Evolutionary conservation across 2,113 vertebrate species (phyloP).

Genomic region (Melanocharis versteri): DNA sequence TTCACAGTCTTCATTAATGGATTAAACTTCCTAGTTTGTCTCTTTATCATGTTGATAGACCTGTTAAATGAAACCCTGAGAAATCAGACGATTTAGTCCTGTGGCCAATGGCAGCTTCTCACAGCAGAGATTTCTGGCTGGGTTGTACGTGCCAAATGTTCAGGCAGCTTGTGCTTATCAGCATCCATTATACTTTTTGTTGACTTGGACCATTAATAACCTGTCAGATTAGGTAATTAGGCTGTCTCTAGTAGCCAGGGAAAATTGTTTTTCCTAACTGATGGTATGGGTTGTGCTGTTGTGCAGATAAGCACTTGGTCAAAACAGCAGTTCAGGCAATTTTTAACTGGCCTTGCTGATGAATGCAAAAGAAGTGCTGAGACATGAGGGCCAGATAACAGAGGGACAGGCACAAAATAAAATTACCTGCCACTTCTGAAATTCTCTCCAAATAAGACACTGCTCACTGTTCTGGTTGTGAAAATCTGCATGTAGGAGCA

Average conservation of each 20-base stretch:
- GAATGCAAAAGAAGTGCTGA: conserved; percentile 54
- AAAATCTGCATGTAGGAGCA: background rate
- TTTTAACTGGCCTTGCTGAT: conserved; percentile 61
- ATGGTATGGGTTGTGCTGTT: conserved; percentile 72
- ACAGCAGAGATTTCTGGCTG: conserved; percentile 68
- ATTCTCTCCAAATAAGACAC: background rate
- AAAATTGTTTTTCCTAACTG: conserved; percentile 76
- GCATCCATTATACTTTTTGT: conserved; percentile 76
- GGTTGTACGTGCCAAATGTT: conserved; percentile 65
- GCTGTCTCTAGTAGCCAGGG: conserved; percentile 70
- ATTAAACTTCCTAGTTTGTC: conserved; percentile 56
- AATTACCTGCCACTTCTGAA: background rate
- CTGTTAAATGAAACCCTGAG: conserved; percentile 70
- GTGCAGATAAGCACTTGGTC: conserved; percentile 71
- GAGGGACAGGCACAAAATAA: background rate
- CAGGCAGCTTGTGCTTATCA: conserved; percentile 71
- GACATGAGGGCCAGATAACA: background rate
- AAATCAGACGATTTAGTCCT: conserved; percentile 67
- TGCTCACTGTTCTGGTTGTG: background rate
- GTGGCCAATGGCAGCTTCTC: conserved; percentile 62
- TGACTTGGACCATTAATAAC: conserved; percentile 73
- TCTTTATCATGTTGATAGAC: conserved; percentile 75
- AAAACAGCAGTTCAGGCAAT: conserved; percentile 35
- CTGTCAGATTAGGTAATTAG: conserved; percentile 81
- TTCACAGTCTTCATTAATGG: conserved; percentile 58